phyloP scores from a whole-genome alignment of 92 coral and sea anemone species.

The Hydrozoanthus gracilis region DNA sequence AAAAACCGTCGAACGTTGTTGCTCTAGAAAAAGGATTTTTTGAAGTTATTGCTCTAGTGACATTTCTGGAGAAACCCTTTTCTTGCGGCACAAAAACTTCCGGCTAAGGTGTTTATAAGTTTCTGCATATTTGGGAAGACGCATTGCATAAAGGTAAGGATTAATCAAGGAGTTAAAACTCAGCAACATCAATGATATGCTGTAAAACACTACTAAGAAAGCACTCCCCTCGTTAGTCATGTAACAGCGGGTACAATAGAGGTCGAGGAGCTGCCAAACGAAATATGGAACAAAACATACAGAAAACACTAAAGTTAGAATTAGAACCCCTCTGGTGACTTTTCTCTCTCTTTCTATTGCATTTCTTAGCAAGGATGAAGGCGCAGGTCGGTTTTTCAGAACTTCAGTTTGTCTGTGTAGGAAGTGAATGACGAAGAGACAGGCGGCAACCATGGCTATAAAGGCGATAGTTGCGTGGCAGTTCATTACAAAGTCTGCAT shows the following conservation, averaged over 20 bases:
- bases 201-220: neutral
- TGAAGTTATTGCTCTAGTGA: no score
- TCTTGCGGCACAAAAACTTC: no score
- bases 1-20: no score
- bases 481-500: neutral
- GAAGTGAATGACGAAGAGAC: neutral
- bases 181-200: neutral
- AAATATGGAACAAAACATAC: conserved; percentile 24
- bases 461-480: conserved; percentile 6
- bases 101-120: conserved; percentile 8
- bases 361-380: neutral
- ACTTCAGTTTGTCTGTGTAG: conserved; percentile 3
- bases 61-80: no score
- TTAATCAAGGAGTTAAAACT: conserved; percentile 12
- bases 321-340: conserved; percentile 10
- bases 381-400: neutral
- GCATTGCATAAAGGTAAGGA: conserved; percentile 19
- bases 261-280: neutral
- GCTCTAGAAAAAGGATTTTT: no score
- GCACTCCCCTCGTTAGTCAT: neutral
- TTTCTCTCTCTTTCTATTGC: conserved; percentile 15
- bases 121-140: conserved; percentile 5
- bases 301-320: conserved; percentile 16
- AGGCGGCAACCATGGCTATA: neutral
- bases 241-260: neutral